phyloP scores from a whole-genome alignment of 2,888 invertebrate species.

The Callinectes sapidus region DNA sequence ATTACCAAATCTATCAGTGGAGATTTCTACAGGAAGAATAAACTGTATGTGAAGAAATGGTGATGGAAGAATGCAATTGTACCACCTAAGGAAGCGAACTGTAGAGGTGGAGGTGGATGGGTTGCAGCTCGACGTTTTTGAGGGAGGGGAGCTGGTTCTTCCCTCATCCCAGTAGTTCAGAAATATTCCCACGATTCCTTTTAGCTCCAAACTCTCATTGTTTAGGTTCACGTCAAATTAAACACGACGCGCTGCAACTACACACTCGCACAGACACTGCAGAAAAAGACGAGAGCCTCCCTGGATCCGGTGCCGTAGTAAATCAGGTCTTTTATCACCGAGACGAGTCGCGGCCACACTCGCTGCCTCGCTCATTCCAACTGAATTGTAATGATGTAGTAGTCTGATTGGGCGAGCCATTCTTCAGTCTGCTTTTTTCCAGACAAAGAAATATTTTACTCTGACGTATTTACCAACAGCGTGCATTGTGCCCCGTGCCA shows the following conservation, averaged over 20 bases:
- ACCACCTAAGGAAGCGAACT: too few species aligned
- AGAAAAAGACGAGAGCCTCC: slow-evolving; percentile 25
- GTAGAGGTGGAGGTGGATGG: neutral
- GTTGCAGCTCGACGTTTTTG: neutral
- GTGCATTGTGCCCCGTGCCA: neutral
- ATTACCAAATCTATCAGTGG: too few species aligned
- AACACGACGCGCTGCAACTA: neutral
- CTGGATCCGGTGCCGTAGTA: neutral
- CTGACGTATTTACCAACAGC: neutral
- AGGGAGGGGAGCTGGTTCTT: neutral
- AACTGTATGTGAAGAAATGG: too few species aligned
- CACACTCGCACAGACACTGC: neutral
- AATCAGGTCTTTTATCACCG: slow-evolving; percentile 5
- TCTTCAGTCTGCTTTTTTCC: neutral
- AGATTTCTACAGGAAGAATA: neutral
- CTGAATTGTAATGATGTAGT: neutral
- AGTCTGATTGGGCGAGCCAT: slow-evolving; percentile 5
- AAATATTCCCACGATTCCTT: slow-evolving; percentile 9
- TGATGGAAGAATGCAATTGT: too few species aligned
- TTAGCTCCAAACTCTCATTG: neutral
- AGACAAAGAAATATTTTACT: neutral
- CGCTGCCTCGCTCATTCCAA: neutral
- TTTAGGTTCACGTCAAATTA: slow-evolving; percentile 15
- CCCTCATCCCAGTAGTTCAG: neutral
- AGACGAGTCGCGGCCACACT: slow-evolving; percentile 18